Evolutionary conservation across 2,888 invertebrate species (phyloP).

Genomic region (Zygaena filipendulae): DNA sequence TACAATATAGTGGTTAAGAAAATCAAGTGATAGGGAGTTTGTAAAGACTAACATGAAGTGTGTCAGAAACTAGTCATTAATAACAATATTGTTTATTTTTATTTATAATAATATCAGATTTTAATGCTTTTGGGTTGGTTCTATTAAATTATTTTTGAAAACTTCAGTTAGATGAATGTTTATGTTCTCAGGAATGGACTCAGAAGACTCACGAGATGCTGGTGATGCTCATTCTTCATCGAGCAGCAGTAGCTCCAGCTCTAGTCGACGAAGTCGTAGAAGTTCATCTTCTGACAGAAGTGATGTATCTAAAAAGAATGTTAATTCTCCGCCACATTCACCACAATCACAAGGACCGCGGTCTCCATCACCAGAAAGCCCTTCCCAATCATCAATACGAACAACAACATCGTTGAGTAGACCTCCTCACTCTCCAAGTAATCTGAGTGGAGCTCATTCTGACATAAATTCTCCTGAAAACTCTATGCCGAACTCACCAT

Average conservation of each 20-base stretch:
- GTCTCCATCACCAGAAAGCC: conserved; percentile 30
- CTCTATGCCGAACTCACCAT: conserved; percentile 44
- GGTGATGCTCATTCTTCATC: conserved; percentile 46
- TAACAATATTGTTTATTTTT: no score
- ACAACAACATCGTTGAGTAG: conserved; percentile 25
- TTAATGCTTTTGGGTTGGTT: conserved; percentile 23
- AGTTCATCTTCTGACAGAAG: conserved; percentile 51
- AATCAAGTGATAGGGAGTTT: no score
- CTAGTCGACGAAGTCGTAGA: conserved; percentile 50
- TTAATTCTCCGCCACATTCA: conserved; percentile 38
- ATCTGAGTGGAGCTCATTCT: conserved; percentile 52
- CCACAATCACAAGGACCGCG: conserved; percentile 27
- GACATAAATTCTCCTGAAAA: conserved; percentile 60
- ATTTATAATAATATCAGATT: no score
- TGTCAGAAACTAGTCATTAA: no score
- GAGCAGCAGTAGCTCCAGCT: conserved; percentile 55
- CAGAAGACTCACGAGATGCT: conserved; percentile 70
- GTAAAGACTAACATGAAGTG: no score
- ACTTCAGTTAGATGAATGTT: not conserved
- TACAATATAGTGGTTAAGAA: no score
- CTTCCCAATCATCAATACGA: conserved; percentile 21
- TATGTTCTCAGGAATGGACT: conserved; percentile 66
- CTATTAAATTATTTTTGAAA: conserved; percentile 3
- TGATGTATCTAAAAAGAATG: conserved; percentile 44
- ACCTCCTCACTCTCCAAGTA: conserved; percentile 37